These are phyloP conservation scores for Drosophila testacea DNA, from an alignment of 2,888 invertebrate genomes.

Conservation along the genomic window DNA sequence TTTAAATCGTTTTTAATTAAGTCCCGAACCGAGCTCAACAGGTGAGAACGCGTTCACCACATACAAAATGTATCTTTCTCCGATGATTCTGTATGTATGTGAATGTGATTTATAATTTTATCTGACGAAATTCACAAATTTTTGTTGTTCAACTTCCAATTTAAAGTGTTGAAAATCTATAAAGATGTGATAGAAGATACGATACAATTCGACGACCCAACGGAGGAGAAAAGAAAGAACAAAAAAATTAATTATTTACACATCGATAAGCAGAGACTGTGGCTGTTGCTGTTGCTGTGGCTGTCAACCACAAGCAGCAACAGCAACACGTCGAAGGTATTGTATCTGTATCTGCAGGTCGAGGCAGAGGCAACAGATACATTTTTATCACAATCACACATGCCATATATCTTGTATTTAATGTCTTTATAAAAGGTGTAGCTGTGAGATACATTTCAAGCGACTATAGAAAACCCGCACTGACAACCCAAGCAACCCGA, in stretches of 20 bases:
- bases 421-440: conserved; percentile 81
- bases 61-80: conserved; percentile 10
- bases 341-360: conserved; percentile 67
- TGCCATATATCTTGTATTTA: conserved; percentile 75
- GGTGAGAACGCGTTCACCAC: conserved; percentile 35
- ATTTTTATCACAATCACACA: conserved; percentile 76
- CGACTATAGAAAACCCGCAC: conserved; percentile 26
- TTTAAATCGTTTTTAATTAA: conserved; percentile 84
- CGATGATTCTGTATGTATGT: background rate
- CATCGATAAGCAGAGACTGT: conserved; percentile 71
- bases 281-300: background rate
- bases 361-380: conserved; percentile 68
- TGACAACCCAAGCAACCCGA: conserved; percentile 5
- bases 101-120: conserved; percentile 30
- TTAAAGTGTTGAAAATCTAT: conserved; percentile 59
- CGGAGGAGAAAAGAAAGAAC: conserved; percentile 13
- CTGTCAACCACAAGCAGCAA: conserved; percentile 70
- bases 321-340: conserved; percentile 38
- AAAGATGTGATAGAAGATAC: conserved; percentile 44
- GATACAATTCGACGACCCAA: conserved; percentile 19
- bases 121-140: conserved; percentile 37
- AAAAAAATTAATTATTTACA: conserved; percentile 75
- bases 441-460: conserved; percentile 66
- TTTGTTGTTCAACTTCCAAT: conserved; percentile 26
- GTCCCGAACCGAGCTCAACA: conserved; percentile 61